Percentiles rank a stretch among this genome's conserved stretches.
Evolutionary conservation across 2,113 vertebrate species (phyloP).

Genomic region (Spea multiplicata): DNA sequence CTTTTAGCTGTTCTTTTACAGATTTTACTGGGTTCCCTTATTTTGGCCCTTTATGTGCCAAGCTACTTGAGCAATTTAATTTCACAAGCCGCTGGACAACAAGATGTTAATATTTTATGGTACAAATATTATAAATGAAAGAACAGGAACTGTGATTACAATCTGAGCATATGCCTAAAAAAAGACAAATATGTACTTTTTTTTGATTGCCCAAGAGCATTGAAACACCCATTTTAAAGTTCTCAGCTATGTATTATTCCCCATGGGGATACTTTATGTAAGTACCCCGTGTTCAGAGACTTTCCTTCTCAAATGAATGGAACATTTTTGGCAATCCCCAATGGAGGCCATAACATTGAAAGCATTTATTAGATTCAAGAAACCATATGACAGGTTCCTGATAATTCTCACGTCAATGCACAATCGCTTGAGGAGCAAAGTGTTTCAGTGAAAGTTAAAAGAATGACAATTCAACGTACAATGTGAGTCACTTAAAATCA

Average conservation of each 20-base stretch:
- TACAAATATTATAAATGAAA: too few species aligned
- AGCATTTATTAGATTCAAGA: conserved; percentile 45
- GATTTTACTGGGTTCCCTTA: too few species aligned
- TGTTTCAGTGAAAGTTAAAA: conserved; percentile 36
- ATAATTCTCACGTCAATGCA: conserved; percentile 42
- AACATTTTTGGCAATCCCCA: conserved; percentile 44
- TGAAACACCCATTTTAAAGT: conserved; percentile 29
- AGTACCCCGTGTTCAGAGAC: conserved; percentile 32
- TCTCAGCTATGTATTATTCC: conserved; percentile 35
- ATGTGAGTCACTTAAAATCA: not conserved
- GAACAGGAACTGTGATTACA: not conserved
- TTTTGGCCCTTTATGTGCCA: too few species aligned
- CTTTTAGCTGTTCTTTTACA: too few species aligned
- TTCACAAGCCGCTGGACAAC: too few species aligned
- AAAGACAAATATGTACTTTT: conserved; percentile 12
- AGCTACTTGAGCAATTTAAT: too few species aligned
- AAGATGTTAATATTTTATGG: too few species aligned
- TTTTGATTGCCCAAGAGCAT: conserved; percentile 28
- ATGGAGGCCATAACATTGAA: conserved; percentile 39
- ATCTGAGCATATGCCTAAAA: conserved; percentile 1
- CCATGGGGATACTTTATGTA: conserved; percentile 34
- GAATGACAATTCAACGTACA: conserved; percentile 32
- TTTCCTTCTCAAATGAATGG: conserved; percentile 41
- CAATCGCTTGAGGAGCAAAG: conserved; percentile 39
- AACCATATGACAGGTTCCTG: conserved; percentile 41